Base-by-base conservation (phyloP, 2,888 invertebrate species). In the Mythimna ferrago region DNA sequence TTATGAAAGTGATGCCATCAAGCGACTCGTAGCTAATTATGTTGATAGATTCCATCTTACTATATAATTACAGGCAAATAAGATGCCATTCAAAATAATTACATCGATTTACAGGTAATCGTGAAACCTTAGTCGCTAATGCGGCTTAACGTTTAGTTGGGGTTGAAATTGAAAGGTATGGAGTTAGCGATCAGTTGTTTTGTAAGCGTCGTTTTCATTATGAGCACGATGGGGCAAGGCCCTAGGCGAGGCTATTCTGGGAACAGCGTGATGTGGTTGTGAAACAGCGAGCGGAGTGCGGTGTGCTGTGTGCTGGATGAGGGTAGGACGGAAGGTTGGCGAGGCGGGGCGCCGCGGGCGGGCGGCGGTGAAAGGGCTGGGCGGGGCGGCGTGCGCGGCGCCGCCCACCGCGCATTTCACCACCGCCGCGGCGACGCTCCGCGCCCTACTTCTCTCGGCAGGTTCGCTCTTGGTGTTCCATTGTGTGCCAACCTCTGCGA, bases 331-430 rank as follows among this genome's bases (percentile, higher is more conserved):
- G 89, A 87, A 80, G 85, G 86, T 73, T 81, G 87, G 89, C 85
- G 91, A 91, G 92, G 91, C 90, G 92, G 90, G 91, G 92, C 91
- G 91, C 90, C 88, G 91, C 91, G 91, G 94, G 94, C 94, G 95
- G 94, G 92, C 94, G 93, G 91, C 92, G 93, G 94, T 95, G 94
- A 95, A 94, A 94, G 95, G 94, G 94, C 94, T 94, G 94, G 95
- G 94, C 94, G 95, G 94, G 88, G 94, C 95, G 91, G 93, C 95
- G 94, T 94, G 94, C 91, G 80, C 93, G 93, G 93, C 90, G 91
- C 95, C 94, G 93, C 95, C 95, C 93, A 94, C 92, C 90, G 86
- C 85, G 78, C 93, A 93, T 96, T 96, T 95, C 96, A 95, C 95
- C 96, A 96, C 93, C 92, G 90, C 87, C 84, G 82, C 89, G 85